phyloP scores from a whole-genome alignment of 2,888 invertebrate species.

The Griposia aprilina region DNA sequence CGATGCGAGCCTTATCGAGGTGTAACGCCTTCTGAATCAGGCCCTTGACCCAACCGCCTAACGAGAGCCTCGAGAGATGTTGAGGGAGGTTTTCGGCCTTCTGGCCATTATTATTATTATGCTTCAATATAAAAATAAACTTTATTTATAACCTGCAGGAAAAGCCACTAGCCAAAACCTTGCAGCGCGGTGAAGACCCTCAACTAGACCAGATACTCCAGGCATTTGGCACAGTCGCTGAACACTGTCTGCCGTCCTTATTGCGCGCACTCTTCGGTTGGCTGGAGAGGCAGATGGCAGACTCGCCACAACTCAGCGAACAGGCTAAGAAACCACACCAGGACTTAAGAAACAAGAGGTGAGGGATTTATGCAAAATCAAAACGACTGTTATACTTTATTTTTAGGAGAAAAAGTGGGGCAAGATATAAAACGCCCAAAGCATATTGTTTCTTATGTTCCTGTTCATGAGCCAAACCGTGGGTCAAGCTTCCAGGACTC shows the following conservation, averaged over 20 bases:
- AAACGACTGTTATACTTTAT: not conserved
- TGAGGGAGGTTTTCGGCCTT: too few species aligned
- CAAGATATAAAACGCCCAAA: not conserved
- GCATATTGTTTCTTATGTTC: not conserved
- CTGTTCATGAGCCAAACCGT: not conserved
- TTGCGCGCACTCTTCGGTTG: slow-evolving; percentile 97
- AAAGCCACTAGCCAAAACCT: slow-evolving; percentile 97
- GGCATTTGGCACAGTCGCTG: slow-evolving; percentile 98
- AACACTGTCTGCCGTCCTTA: slow-evolving; percentile 99
- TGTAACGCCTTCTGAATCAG: too few species aligned
- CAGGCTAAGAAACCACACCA: slow-evolving; percentile 90
- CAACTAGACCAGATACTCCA: slow-evolving; percentile 98
- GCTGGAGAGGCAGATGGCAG: slow-evolving; percentile 97
- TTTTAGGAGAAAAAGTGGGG: not conserved
- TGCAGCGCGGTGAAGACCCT: slow-evolving; percentile 98
- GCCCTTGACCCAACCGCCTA: too few species aligned
- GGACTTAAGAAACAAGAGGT: slow-evolving; percentile 89
- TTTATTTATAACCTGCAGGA: slow-evolving; percentile 90
- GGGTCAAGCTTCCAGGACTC: not conserved
- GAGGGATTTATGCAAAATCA: slow-evolving; percentile 16
- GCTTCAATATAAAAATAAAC: not conserved
- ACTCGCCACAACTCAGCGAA: slow-evolving; percentile 89
- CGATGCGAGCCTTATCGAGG: too few species aligned
- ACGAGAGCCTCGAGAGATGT: too few species aligned
- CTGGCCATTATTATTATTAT: too few species aligned